Conservation (phyloP, 2,113 vertebrate genomes). For the Neoarius graeffei region DNA sequence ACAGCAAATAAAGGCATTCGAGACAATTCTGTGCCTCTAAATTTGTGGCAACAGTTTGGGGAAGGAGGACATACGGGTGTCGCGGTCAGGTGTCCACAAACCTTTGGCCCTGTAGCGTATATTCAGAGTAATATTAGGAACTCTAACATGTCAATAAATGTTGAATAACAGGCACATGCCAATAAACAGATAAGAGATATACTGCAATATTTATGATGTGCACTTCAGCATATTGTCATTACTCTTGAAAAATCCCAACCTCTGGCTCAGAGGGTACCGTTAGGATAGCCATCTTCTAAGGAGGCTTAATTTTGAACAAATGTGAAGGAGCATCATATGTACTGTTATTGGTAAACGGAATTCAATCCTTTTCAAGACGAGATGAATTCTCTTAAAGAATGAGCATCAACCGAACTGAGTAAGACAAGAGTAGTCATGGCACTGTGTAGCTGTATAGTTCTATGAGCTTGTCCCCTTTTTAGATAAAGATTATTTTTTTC, state of each 20-base stretch:
- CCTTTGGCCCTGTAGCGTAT: background rate
- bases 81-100: background rate
- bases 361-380: background rate
- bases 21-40: background rate
- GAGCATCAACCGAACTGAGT: too few relatives aligned
- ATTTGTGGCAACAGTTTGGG: background rate
- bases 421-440: too few relatives aligned
- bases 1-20: background rate
- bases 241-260: background rate
- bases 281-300: background rate
- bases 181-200: background rate
- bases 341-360: background rate
- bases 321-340: background rate
- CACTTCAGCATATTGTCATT: background rate
- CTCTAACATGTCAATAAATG: background rate
- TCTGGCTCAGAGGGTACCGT: background rate
- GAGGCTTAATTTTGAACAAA: background rate
- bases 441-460: too few relatives aligned
- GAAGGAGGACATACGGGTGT: background rate
- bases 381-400: too few relatives aligned
- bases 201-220: background rate
- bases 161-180: background rate
- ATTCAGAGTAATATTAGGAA: background rate
- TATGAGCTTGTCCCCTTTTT: too few relatives aligned
- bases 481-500: too few relatives aligned